phyloP scores from a whole-genome alignment of 2,888 invertebrate genomes.

The Lycophotia porphyrea region DNA sequence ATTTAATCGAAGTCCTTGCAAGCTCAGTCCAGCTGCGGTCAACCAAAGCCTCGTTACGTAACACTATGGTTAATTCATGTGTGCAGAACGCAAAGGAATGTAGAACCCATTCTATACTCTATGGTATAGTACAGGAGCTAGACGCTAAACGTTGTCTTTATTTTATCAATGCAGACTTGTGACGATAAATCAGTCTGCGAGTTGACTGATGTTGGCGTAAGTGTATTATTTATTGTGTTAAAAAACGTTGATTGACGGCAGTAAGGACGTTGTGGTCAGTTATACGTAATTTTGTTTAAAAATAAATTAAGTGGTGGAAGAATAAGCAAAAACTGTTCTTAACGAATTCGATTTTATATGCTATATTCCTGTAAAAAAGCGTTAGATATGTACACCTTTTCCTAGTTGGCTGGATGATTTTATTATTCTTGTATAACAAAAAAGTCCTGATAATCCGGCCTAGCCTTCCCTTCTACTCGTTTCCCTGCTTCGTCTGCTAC shows the following conservation, averaged over 20 bases:
- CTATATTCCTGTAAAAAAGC: neutral
- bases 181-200: constrained; percentile 38
- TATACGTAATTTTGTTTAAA: constrained; percentile 6
- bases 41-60: constrained; percentile 82
- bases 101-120: constrained; percentile 63
- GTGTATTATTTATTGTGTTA: constrained; percentile 17
- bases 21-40: constrained; percentile 70
- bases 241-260: constrained; percentile 26
- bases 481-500: neutral
- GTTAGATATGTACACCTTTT: neutral
- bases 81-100: constrained; percentile 81
- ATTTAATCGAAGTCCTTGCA: constrained; percentile 14
- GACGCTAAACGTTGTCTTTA: constrained; percentile 4
- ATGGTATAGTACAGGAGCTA: constrained; percentile 58
- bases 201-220: constrained; percentile 12
- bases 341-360: neutral
- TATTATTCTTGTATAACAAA: neutral
- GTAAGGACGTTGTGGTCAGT: constrained; percentile 3
- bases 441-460: rapidly evolving
- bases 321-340: neutral
- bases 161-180: constrained; percentile 14
- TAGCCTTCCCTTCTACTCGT: no score
- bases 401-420: neutral
- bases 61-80: constrained; percentile 85
- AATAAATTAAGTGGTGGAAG: neutral